Percentiles rank a stretch among this genome's conserved stretches.
Conservation (phyloP, 2,888 invertebrate genomes). For the Tenthredo mesomela region DNA sequence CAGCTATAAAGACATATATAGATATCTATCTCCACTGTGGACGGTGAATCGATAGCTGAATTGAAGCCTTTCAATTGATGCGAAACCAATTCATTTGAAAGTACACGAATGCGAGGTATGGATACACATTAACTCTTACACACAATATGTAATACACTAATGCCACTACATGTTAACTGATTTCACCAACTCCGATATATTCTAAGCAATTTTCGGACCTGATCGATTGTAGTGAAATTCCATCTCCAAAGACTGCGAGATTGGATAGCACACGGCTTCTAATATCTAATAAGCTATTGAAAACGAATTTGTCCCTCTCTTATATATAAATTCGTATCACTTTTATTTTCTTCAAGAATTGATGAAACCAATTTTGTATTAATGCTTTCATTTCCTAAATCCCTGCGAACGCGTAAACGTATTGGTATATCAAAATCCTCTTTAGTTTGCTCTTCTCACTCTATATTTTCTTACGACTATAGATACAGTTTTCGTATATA, state of each 20-base stretch:
- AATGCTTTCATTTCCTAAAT: background rate
- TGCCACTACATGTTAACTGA: background rate
- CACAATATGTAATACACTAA: background rate
- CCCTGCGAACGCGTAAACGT: no score
- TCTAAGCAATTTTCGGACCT: background rate
- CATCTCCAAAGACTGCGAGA: background rate
- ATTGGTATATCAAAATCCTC: no score
- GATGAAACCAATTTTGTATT: background rate
- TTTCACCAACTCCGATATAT: background rate
- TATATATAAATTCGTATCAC: background rate
- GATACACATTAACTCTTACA: background rate
- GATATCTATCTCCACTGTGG: background rate
- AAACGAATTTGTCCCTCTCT: background rate
- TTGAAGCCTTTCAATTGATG: background rate
- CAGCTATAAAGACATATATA: background rate
- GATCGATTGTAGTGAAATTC: background rate
- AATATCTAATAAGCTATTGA: background rate
- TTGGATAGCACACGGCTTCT: background rate
- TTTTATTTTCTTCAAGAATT: background rate
- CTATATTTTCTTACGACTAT: background rate
- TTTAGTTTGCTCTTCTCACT: background rate
- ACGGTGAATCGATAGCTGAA: slow-evolving; percentile 22
- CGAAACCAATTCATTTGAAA: background rate
- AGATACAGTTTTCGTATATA: background rate
- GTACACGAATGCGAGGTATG: background rate